Evolutionary conservation across 2,797 vertebrate species (phyloP).

Genomic region (Tokudaia muenninki): DNA sequence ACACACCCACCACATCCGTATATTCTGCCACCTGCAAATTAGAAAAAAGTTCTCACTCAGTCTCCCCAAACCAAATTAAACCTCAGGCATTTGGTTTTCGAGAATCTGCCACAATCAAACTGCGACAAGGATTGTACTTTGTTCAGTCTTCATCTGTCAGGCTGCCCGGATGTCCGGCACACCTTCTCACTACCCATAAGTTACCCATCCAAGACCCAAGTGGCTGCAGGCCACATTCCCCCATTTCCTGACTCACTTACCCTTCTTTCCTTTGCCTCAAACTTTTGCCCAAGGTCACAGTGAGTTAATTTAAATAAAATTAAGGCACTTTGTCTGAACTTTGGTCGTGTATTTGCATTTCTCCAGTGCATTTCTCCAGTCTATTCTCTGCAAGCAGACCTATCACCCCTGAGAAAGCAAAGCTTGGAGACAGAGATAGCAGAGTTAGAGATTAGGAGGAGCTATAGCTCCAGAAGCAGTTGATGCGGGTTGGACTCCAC

Average conservation of each 20-base stretch:
- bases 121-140: background rate
- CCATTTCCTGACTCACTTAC: background rate
- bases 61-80: slow-evolving; percentile 37
- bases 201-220: rapidly evolving
- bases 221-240: background rate
- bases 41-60: slow-evolving; percentile 58
- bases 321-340: background rate
- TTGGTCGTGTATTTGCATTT: background rate
- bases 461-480: background rate
- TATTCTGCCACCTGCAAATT: slow-evolving; percentile 50
- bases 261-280: background rate
- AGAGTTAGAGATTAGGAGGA: rapidly evolving
- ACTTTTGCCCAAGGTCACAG: background rate
- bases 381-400: background rate
- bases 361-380: background rate
- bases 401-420: background rate
- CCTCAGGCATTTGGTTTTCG: background rate
- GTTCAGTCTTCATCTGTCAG: background rate
- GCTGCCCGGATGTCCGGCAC: background rate
- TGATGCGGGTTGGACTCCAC: rapidly evolving
- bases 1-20: background rate
- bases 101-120: background rate
- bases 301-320: background rate
- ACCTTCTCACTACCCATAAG: rapidly evolving
- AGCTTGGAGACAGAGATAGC: rapidly evolving